A percentile compares a stretch with the other conserved stretches of the same genome.
phyloP scores from a whole-genome alignment of 2,888 invertebrate genomes.

The Hypselothyrea guttata region DNA sequence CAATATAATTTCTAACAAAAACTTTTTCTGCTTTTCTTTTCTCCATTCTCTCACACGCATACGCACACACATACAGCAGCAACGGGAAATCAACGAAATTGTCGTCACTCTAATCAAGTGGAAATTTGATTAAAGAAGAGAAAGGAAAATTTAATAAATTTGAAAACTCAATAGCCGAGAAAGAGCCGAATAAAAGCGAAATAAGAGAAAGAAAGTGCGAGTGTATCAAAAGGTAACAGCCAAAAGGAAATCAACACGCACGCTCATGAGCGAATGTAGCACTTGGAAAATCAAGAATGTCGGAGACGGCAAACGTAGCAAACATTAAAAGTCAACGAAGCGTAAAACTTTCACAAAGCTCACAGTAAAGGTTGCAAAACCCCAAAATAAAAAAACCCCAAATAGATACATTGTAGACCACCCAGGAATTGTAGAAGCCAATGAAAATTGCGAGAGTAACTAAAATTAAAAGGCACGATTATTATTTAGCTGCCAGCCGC shows the following conservation, averaged over 20 bases:
- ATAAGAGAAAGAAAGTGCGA: slow-evolving; percentile 1
- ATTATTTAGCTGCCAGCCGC: slow-evolving; percentile 21
- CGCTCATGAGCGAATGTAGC: slow-evolving; percentile 66
- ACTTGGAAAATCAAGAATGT: slow-evolving; percentile 1
- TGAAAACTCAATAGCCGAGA: slow-evolving; percentile 47
- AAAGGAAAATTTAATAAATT: slow-evolving; percentile 72
- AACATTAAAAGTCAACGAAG: slow-evolving; percentile 73
- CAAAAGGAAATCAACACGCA: slow-evolving; percentile 69
- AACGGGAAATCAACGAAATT: slow-evolving; percentile 70
- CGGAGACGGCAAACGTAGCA: slow-evolving; percentile 40
- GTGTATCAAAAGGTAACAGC: slow-evolving; percentile 59
- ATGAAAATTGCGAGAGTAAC: slow-evolving; percentile 7
- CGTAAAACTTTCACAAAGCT: slow-evolving; percentile 53
- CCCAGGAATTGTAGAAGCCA: slow-evolving; percentile 21
- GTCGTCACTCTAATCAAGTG: slow-evolving; percentile 75
- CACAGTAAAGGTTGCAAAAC: slow-evolving; percentile 18
- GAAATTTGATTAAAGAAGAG: slow-evolving; percentile 73
- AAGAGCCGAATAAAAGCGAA: not conserved
- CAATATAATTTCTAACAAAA: slow-evolving; percentile 36
- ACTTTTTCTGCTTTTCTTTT: slow-evolving; percentile 16
- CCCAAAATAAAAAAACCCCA: slow-evolving; percentile 27
- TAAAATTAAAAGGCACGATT: slow-evolving; percentile 41
- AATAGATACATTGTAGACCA: slow-evolving; percentile 30
- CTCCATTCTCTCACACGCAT: not conserved
- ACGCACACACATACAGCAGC: slow-evolving; percentile 20